A percentile compares a stretch with the other conserved stretches of the same genome.
Evolutionary conservation across 1,140 invertebrate species (phyloP).

Genomic region (Brachionus koreanus): DNA sequence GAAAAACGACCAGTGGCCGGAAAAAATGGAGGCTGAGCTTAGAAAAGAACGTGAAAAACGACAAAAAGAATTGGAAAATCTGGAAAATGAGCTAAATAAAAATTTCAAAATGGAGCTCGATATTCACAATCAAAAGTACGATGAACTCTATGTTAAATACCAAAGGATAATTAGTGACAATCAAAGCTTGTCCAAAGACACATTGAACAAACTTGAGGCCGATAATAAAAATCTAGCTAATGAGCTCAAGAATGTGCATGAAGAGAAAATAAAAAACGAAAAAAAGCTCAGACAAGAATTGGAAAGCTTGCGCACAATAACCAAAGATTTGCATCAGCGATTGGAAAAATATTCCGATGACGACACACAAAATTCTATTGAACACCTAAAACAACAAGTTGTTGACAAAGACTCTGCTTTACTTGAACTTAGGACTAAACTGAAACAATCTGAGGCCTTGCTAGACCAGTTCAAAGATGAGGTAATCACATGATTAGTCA

Average conservation of each 20-base stretch:
- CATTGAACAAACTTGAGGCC: neutral
- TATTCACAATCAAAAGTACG: conserved; percentile 41
- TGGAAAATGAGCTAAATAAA: conserved; percentile 6
- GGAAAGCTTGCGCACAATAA: conserved; percentile 9
- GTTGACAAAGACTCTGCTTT: neutral
- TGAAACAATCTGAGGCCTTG: neutral
- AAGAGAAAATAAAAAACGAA: conserved; percentile 41
- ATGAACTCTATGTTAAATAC: conserved; percentile 6
- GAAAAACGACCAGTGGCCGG: conserved; percentile 16
- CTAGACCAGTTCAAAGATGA: conserved; percentile 20
- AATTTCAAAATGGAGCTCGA: conserved; percentile 36
- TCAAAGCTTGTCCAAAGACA: neutral
- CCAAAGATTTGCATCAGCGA: conserved; percentile 42
- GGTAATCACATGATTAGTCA: neutral
- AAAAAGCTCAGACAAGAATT: conserved; percentile 27
- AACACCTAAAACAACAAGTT: neutral
- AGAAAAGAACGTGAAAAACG: conserved; percentile 20
- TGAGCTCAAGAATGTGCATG: conserved; percentile 3
- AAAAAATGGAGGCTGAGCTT: conserved; percentile 10
- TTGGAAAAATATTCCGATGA: conserved; percentile 16
- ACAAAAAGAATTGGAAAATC: neutral
- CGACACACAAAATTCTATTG: neutral
- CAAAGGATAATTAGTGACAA: conserved; percentile 12
- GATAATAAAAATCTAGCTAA: conserved; percentile 23
- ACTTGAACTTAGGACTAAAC: neutral